Evolutionary conservation across 2,797 vertebrate genomes (phyloP), one percentile per base, ranked within the genome.

Genomic region (Crocidura indochinensis): DNA sequence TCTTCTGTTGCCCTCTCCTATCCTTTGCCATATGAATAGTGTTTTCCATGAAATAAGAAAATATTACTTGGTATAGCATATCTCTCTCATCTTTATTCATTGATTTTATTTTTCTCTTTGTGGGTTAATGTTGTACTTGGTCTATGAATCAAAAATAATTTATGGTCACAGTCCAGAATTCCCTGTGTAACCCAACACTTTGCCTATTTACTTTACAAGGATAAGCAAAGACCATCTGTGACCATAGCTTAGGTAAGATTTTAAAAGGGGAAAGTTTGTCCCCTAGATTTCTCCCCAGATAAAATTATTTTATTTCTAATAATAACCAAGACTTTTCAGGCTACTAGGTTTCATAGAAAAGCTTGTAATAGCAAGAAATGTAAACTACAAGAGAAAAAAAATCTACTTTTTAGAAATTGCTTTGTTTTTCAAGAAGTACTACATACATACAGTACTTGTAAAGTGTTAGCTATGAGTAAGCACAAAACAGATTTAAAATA

Each of bases 1-100:
- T 97, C 97, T 96, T 96, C 96, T 86, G 96, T 96, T 96, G 95
- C 98, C 97, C 98, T 98, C 97, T 97, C 96, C 89, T 95, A 96
- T 98, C 98, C 98, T 98, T 97, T 98, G 98, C 98, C 98, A 98
- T 98, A 97, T 96, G 96, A 98, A 98, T 98, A 98, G 98, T 98
- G 98, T 99, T 98, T 98, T 99, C 98, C 98, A 98, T 96, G 97
- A 98, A 98, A 98, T 97, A 98, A 97, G 98, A 98, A 97, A 97
- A 96, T 98, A 96, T 98, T 98, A 98, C 97, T 96, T 97, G 97
- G 97, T 97, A 97, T 97, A 97, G 96, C 97, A 97, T 98, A 98
- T 98, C 97, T 93, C 94, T 0, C 95, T 86, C 75, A 96, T 96
- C 97, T 95, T 90, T 96, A 38, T 96, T 97, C 92, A 87, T 91